Base-by-base conservation (phyloP, 2,797 vertebrate species). In the Coregonus ussuriensis region DNA sequence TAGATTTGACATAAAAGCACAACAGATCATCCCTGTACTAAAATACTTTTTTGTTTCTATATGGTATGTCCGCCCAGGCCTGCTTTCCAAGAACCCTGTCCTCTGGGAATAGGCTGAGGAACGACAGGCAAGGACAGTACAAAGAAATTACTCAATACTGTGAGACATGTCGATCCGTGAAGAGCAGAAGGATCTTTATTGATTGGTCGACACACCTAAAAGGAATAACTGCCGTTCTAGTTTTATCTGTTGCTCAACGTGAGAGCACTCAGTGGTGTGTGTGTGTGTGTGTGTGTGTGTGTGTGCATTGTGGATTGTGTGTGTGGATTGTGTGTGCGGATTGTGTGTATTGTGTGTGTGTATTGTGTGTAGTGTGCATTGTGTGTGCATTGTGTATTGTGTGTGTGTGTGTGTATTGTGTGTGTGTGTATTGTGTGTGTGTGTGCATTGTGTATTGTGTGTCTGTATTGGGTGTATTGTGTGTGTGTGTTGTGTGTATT, bases 161-260 rank as follows among this genome's bases (percentile, higher is more conserved):
- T 66, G 75, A 81, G 0, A 83, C 3, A 25, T 82, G 84, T 90
- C 85, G 84, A 86, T 84, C 79, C 88, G 80, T 87, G 81, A 85
- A 86, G 85, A 87, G 82, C 71, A 72, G 52, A 84, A 78, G 37
- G 70, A 84, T 62, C 84, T 85, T 79, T 68, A 82, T 88, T 87
- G 83, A 75, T 81, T 83, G 72, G 68, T 82, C 81, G 82, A 78
- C 72, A 80, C 53, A 86, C 76, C 86, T 83, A 76, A 83, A 83
- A 85, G 83, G 87, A 86, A 4, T 78, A 72, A 71, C 75, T 4
- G 11, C 86, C 75, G 1, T 82, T 84, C 79, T 87, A 75, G 78
- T 62, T 25, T 1, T 85, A 87, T 88, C 85, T 88, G 74, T 84
- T 82, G 82, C 78, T 83, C 72, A 78, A 85, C 79, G 83, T 74